These are phyloP conservation scores for Caerostris darwini DNA, from an alignment of 1,140 invertebrate genomes.

Conservation along the genomic window DNA sequence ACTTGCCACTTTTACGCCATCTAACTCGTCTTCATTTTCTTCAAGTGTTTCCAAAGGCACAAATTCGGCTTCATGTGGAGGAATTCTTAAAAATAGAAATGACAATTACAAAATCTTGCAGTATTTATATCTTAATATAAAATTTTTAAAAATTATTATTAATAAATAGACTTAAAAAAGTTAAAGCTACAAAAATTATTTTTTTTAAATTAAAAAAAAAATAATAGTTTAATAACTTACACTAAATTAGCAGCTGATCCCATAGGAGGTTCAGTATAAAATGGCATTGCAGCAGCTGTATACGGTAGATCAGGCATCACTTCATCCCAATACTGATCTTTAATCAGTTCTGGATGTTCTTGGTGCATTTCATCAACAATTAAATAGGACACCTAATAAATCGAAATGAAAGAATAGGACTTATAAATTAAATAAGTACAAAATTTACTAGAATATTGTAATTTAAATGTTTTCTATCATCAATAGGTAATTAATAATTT, in stretches of 20 bases:
- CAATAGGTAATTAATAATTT: too few relatives aligned
- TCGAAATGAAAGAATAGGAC: background rate
- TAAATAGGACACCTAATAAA: slow-evolving; percentile 76
- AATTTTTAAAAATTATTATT: too few relatives aligned
- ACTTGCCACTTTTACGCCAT: slow-evolving; percentile 47
- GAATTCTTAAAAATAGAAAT: slow-evolving; percentile 69
- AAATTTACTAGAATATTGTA: too few relatives aligned
- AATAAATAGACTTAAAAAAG: too few relatives aligned
- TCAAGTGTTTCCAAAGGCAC: slow-evolving; percentile 78
- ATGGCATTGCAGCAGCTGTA: slow-evolving; percentile 79
- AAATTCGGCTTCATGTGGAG: slow-evolving; percentile 79
- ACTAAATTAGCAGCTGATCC: slow-evolving; percentile 84
- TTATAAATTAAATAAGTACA: background rate
- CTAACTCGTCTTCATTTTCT: slow-evolving; percentile 76
- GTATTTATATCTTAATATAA: too few relatives aligned
- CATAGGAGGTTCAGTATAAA: slow-evolving; percentile 79
- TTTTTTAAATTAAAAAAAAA: background rate
- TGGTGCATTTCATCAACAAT: slow-evolving; percentile 79
- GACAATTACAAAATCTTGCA: too few relatives aligned
- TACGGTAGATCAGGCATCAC: slow-evolving; percentile 84
- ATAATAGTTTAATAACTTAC: slow-evolving; percentile 81
- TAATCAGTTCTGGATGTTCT: slow-evolving; percentile 79
- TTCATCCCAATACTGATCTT: slow-evolving; percentile 83
- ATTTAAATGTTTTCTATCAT: too few relatives aligned
- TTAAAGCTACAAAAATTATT: too few relatives aligned